Evolutionary conservation across 1,140 invertebrate species (phyloP).

Genomic region (Brachionus calyciflorus): DNA sequence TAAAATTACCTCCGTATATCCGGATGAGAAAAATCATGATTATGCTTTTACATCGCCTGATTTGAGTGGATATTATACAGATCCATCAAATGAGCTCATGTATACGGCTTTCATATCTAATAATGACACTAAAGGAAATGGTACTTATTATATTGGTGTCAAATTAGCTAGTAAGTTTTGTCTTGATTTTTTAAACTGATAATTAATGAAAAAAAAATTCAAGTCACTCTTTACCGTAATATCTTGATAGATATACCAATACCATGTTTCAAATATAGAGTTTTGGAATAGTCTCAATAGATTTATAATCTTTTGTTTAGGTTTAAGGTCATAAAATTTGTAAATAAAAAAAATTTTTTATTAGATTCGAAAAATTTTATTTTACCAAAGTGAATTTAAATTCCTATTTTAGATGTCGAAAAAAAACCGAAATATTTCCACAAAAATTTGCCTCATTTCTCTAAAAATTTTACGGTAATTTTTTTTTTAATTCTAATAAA

Average conservation of each 20-base stretch:
- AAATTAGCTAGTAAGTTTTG: slow-evolving; percentile 50
- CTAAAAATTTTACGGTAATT: too few species aligned
- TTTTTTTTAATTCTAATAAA: too few species aligned
- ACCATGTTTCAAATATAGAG: too few species aligned
- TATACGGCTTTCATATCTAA: slow-evolving; percentile 49
- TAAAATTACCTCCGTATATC: slow-evolving; percentile 48
- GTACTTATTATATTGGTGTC: slow-evolving; percentile 56
- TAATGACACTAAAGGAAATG: slow-evolving; percentile 53
- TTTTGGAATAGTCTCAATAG: too few species aligned
- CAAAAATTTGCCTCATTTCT: too few species aligned
- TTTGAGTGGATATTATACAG: not conserved
- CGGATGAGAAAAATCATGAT: slow-evolving; percentile 55
- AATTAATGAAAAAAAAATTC: not conserved
- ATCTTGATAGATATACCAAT: too few species aligned
- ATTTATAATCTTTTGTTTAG: too few species aligned
- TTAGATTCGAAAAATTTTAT: slow-evolving; percentile 49
- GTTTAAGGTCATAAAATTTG: too few species aligned
- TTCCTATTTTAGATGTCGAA: too few species aligned
- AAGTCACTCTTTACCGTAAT: not conserved
- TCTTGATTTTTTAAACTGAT: too few species aligned
- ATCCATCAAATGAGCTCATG: slow-evolving; percentile 48
- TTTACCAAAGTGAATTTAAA: too few species aligned
- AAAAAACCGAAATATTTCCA: too few species aligned
- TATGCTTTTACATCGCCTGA: slow-evolving; percentile 45
- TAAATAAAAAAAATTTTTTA: not conserved